Evolutionary conservation across 2,888 invertebrate genomes (phyloP), one percentile per base, ranked within the genome.

Genomic region (Pogonocherus hispidulus): DNA sequence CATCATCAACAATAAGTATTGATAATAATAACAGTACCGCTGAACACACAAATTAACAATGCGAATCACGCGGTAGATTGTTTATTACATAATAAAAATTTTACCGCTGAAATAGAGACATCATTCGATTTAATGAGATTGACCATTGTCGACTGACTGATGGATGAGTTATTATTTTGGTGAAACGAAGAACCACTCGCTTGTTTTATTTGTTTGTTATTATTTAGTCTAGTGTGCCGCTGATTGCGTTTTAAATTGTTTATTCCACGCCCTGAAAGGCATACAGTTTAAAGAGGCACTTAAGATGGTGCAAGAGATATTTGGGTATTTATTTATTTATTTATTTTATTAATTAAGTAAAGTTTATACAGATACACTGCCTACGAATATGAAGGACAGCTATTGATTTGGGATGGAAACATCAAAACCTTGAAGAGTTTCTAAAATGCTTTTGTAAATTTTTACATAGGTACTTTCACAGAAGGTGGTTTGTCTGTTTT

Each of bases 11-110:
- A 57, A 22, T n/a, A 41, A 27, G 8, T 19, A 16, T 51, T 55
- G 11, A 8, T 11, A 11, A 11, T 32, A 6, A 11, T 3, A 11
- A 32, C 32, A 8, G 32, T 32, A 11, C 32, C 3, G 32, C n/a
- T 41, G n/a, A 14, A n/a, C 41, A 16, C 41, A 16, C 14, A n/a
- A 32, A 41, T 41, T 41, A 41, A 41, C 41, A 20, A 63, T 63
- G 54, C 41, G 35, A 52, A 63, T 63, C 51, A 51, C 41, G 35
- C 18, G 19, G n/a, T 4, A 18, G 44, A 63, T 63, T 63, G 63
- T 63, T 54, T 47, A 47, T 59, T 59, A 59, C 19, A 32, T 47
- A 59, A 59, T 47, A 41, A 41, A 41, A n/a, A n/a, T 41, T 41
- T 41, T 41, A 41, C 41, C 41, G 41, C 14, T 41, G 41, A 41